A percentile compares a stretch with the other conserved stretches of the same genome.
Conservation (phyloP, 2,888 invertebrate genomes). For the Agapostemon virescens region DNA sequence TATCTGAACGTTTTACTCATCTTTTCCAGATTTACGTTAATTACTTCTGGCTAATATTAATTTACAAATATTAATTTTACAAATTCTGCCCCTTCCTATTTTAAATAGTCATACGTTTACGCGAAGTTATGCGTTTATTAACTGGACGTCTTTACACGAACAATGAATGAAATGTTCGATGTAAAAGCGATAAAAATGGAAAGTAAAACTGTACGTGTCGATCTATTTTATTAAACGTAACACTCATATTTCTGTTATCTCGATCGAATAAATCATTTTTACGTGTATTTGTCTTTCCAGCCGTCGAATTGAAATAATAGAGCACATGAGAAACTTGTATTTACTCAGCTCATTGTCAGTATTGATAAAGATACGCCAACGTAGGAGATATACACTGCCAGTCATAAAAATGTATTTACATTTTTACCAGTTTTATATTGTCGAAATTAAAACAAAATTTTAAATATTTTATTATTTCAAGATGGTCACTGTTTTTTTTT, state of each 20-base stretch:
- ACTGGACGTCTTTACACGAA: background rate
- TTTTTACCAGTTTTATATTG: background rate
- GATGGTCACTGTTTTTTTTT: no score
- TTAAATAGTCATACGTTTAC: background rate
- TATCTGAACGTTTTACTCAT: background rate
- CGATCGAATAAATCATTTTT: background rate
- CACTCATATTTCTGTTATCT: background rate
- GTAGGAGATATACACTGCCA: background rate
- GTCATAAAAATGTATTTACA: background rate
- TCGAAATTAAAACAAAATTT: background rate
- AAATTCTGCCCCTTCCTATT: background rate
- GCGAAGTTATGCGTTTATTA: background rate
- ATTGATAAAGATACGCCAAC: background rate
- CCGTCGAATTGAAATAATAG: background rate
- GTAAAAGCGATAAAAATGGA: background rate
- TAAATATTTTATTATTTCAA: background rate
- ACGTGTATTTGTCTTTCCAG: background rate
- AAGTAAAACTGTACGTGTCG: background rate
- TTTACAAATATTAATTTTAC: background rate
- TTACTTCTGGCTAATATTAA: no score
- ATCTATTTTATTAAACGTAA: background rate
- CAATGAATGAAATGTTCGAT: background rate
- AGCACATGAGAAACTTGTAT: background rate
- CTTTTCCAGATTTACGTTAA: background rate
- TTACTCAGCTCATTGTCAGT: background rate